phyloP scores from a whole-genome alignment of 2,113 vertebrate genomes.

The Rhinolophus ferrumequinum region DNA sequence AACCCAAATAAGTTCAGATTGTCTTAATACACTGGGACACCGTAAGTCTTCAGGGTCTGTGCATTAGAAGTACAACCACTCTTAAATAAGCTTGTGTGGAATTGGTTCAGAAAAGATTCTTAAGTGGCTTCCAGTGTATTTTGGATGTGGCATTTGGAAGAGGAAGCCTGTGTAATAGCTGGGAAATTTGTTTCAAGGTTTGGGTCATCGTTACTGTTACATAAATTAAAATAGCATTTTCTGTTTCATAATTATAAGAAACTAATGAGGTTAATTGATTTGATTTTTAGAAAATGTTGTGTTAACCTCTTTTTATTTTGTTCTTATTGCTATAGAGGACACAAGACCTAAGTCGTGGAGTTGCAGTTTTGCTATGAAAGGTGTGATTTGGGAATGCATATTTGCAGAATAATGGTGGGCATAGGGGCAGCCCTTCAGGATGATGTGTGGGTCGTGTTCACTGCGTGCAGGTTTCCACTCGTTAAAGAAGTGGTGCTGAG shows the following conservation, averaged over 20 bases:
- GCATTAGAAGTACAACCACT: background rate
- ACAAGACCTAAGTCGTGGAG: background rate
- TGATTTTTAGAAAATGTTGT: background rate
- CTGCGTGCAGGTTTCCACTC: background rate
- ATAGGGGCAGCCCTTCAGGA: background rate
- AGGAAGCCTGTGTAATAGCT: background rate
- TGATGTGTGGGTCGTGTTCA: background rate
- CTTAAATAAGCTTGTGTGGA: background rate
- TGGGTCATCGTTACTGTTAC: background rate
- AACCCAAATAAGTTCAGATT: background rate
- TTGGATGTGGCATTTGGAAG: constrained; percentile 21
- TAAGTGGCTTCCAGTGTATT: background rate
- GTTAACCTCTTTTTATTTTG: background rate
- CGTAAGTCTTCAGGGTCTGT: background rate
- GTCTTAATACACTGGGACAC: background rate
- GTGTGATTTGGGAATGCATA: background rate
- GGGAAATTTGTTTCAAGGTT: background rate
- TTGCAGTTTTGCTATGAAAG: background rate
- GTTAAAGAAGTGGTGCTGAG: background rate
- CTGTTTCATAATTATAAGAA: background rate
- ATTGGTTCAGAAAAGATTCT: background rate
- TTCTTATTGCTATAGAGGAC: background rate
- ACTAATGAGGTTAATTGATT: background rate
- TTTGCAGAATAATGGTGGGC: background rate
- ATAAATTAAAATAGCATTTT: background rate